These are phyloP conservation scores for Formica aserva DNA, from an alignment of 2,888 invertebrate species.

Conservation along the genomic window DNA sequence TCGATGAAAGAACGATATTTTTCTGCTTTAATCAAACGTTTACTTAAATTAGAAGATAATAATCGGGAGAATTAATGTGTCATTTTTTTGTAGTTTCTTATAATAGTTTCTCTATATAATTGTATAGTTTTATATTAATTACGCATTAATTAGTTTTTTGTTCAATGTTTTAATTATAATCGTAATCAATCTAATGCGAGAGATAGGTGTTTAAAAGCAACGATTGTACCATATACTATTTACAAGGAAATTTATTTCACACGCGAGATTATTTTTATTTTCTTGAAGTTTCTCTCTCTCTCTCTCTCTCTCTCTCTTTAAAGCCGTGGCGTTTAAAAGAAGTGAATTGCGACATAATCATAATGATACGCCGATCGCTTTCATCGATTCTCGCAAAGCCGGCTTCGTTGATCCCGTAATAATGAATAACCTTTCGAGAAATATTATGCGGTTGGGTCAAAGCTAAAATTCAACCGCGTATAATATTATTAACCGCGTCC, in stretches of 20 bases:
- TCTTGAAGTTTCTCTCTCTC: not conserved
- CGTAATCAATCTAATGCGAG: not conserved
- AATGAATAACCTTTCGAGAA: constrained; percentile 51
- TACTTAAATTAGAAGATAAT: not conserved
- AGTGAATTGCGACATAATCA: not conserved
- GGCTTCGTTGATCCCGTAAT: constrained; percentile 50
- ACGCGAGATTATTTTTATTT: constrained; percentile 17
- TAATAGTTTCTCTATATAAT: not conserved
- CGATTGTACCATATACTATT: not conserved
- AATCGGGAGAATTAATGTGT: not conserved
- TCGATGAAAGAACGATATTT: not conserved
- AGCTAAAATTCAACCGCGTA: constrained; percentile 34
- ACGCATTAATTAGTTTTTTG: not conserved
- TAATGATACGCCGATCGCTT: constrained; percentile 19
- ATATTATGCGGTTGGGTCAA: constrained; percentile 43
- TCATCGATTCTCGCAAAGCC: not conserved
- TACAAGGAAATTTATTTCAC: not conserved
- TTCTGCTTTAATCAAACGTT: not conserved
- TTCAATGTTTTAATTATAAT: not conserved
- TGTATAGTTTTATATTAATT: not conserved
- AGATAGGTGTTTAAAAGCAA: not conserved
- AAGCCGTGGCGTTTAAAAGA: constrained; percentile 7
- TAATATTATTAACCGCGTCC: constrained; percentile 25
- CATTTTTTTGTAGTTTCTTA: not conserved
- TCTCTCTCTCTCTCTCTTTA: not conserved